Base-by-base conservation (phyloP, 2,888 invertebrate genomes). In the Phyllotreta striolata region DNA sequence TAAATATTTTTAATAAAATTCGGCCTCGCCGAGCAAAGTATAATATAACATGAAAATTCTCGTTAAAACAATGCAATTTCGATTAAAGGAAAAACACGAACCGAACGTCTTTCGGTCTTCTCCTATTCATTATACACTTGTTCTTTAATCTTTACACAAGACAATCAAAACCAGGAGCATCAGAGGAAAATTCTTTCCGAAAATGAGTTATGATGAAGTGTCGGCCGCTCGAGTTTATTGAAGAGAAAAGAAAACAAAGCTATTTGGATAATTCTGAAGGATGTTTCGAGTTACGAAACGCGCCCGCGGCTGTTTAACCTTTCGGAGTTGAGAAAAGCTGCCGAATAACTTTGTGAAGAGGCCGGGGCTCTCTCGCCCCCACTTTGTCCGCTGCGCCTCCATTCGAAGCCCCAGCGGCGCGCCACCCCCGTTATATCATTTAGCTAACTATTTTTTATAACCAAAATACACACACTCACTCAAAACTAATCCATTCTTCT, bases 231-330 rank as follows among this genome's bases (percentile, higher is more conserved):
- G 61, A 63, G 56, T 63, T 61, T 51, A 63, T 55, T 47, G 63
- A 52, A 62, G 60, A 44, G 66, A 59, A 67, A 67, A 63, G 68
- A 71, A 72, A 70, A 71, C 71, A 71, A 72, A 68, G 70, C 66
- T 70, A 73, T 73, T 69, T 66, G 68, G 70, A 68, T 70, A 69
- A 73, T 72, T 70, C 67, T 51, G 49, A 55, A 69, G 71, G 66
- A 70, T 70, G 71, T 72, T 72, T 70, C 72, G 66, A 71, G 66
- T 71, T 70, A 63, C 57, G 52, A 66, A 65, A 67, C 49, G 49
- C 64, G 64, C 67, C 55, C 41, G 44, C 14, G 70, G 72, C 70
- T 69, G 66, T 72, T 70, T 67, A 73, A 70, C 69, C 71, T 70
- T 60, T 68, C 24, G 63, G 60, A 67, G 62, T 54, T 55, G 65